Percentiles rank a stretch among this genome's conserved stretches.
Evolutionary conservation across 2,797 vertebrate genomes (phyloP).

Genomic region (Notamacropus eugenii): DNA sequence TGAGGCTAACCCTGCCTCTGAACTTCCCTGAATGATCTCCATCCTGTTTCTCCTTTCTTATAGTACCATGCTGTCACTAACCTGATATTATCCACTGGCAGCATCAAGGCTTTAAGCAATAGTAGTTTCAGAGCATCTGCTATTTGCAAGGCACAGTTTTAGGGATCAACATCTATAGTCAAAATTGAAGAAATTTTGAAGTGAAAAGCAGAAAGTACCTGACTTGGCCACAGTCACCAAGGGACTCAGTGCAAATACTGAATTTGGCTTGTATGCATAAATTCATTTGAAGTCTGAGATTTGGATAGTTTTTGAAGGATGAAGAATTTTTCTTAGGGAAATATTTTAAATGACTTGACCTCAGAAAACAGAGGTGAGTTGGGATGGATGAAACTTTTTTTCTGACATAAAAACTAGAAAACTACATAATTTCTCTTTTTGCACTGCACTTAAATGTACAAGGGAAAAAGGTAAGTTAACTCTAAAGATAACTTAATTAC

Average conservation of each 20-base stretch:
- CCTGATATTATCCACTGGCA: not conserved
- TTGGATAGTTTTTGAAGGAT: not conserved
- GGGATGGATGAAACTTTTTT: constrained; percentile 18
- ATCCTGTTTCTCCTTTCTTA: not conserved
- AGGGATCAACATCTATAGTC: not conserved
- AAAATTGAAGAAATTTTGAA: not conserved
- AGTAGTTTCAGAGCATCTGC: not conserved
- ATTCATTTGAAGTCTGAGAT: not conserved
- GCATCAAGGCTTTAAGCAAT: not conserved
- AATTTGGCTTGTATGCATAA: not conserved
- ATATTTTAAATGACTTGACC: not conserved
- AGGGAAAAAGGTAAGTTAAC: constrained; percentile 20
- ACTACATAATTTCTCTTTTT: not conserved
- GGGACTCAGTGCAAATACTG: not conserved
- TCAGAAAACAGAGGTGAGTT: not conserved
- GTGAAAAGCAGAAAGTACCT: not conserved
- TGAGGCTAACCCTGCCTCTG: not conserved
- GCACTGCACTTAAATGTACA: constrained; percentile 8
- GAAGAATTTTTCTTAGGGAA: not conserved
- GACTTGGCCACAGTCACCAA: not conserved
- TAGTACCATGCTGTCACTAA: fast-evolving
- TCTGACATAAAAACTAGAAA: constrained; percentile 26
- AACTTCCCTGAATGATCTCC: not conserved
- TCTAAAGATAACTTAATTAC: not conserved
- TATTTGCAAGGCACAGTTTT: not conserved